A percentile compares a stretch with the other conserved stretches of the same genome.
phyloP scores from a whole-genome alignment of 2,888 invertebrate species.

The Volucella inflata region DNA sequence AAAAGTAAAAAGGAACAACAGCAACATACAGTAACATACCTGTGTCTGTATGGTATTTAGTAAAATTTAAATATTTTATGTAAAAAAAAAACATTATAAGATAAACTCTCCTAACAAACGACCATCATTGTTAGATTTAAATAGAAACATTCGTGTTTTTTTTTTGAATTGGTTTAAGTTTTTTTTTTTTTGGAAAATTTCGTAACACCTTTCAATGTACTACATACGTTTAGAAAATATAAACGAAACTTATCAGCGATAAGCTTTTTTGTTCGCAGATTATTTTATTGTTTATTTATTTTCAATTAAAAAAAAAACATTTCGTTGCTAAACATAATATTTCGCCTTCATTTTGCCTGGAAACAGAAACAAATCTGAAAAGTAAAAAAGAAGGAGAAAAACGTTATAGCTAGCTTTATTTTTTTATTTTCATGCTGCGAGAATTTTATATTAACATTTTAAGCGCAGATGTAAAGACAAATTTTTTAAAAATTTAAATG shows the following conservation, averaged over 20 bases:
- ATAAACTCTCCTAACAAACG: conserved; percentile 8
- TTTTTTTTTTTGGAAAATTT: background rate
- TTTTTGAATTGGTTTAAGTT: background rate
- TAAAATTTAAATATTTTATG: conserved; percentile 46
- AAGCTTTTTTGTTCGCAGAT: background rate
- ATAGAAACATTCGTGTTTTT: conserved; percentile 10
- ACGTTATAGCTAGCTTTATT: conserved; percentile 64
- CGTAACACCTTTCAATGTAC: background rate
- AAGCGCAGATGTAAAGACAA: conserved; percentile 63
- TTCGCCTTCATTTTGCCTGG: conserved; percentile 36
- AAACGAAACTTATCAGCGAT: background rate
- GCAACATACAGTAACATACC: background rate
- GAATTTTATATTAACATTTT: conserved; percentile 77
- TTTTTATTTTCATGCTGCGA: conserved; percentile 77
- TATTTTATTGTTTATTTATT: conserved; percentile 6
- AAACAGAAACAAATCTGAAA: conserved; percentile 31
- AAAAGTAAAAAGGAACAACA: conserved; percentile 7
- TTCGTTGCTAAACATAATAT: conserved; percentile 25
- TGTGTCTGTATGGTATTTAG: conserved; percentile 41
- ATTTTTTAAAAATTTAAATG: conserved; percentile 52
- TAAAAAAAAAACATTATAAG: conserved; percentile 36
- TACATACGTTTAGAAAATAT: conserved; percentile 2
- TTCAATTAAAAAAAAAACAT: background rate
- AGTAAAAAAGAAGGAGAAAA: conserved; percentile 36
- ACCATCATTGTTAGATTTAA: conserved; percentile 56